phyloP scores from a whole-genome alignment of 2,113 vertebrate genomes.

The Sceloporus tristichus region DNA sequence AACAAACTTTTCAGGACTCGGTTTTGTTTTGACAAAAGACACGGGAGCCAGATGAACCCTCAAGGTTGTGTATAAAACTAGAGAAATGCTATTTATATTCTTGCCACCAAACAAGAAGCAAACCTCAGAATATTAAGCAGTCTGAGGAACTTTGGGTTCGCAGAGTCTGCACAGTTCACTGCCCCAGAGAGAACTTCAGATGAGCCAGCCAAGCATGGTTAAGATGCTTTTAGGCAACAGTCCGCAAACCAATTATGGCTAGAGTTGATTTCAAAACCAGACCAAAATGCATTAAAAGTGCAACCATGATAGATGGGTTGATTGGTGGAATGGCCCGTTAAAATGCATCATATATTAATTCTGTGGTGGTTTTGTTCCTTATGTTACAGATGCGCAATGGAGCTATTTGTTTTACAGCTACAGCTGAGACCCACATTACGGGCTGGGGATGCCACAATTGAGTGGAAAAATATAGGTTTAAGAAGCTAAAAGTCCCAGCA shows the following conservation, averaged over 20 bases:
- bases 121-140: conserved; percentile 24
- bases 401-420: neutral
- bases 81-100: conserved; percentile 23
- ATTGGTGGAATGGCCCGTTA: neutral
- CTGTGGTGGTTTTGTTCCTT: neutral
- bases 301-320: neutral
- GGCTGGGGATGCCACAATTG: neutral
- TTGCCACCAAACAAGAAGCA: neutral
- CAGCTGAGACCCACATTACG: neutral
- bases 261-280: neutral
- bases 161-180: conserved; percentile 10
- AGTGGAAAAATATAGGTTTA: neutral
- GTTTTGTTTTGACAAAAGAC: neutral
- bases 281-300: conserved; percentile 4
- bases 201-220: neutral
- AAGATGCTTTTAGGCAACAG: conserved; percentile 34
- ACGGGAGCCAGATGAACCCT: neutral
- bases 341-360: neutral
- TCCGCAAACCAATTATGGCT: conserved; percentile 17
- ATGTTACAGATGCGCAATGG: neutral
- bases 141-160: conserved; percentile 13
- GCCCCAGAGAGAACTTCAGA: conserved; percentile 4
- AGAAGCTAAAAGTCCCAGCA: neutral
- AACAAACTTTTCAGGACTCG: neutral
- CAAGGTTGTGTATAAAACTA: conserved; percentile 8